Conservation (phyloP, 2,113 vertebrate species). For the Trichechus manatus region DNA sequence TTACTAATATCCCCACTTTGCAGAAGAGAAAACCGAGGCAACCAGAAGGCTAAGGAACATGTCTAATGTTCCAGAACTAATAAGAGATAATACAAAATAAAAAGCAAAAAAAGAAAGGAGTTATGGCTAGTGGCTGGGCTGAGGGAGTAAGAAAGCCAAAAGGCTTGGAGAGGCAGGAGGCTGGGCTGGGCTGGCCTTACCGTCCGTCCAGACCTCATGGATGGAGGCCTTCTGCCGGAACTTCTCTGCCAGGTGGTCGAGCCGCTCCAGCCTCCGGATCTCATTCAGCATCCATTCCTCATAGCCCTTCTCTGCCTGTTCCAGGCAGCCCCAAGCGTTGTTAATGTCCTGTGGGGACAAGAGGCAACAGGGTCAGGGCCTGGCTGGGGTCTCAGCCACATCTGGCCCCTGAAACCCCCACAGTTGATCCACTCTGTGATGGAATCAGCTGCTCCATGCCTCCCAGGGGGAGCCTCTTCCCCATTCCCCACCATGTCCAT, state of each 20-base stretch:
- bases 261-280: conserved; percentile 96
- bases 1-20: background rate
- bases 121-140: accelerated
- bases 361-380: background rate
- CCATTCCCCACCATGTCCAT: background rate
- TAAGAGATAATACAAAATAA: background rate
- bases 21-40: background rate
- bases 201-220: conserved; percentile 99
- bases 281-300: conserved; percentile 99
- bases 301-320: conserved; percentile 98
- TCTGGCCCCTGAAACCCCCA: background rate
- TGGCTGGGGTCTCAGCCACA: background rate
- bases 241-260: conserved; percentile 98
- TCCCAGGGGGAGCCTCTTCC: background rate
- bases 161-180: background rate
- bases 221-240: conserved; percentile 99
- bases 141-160: background rate
- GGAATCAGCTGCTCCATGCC: too few species aligned
- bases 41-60: background rate
- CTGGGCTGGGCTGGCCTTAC: conserved; percentile 83
- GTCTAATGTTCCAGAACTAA: background rate
- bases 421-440: background rate
- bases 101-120: background rate
- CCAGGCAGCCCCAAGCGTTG: conserved; percentile 96
- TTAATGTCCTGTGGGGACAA: conserved; percentile 93